phyloP scores from a whole-genome alignment of 1,140 invertebrate species.

The Polyergus mexicanus region DNA sequence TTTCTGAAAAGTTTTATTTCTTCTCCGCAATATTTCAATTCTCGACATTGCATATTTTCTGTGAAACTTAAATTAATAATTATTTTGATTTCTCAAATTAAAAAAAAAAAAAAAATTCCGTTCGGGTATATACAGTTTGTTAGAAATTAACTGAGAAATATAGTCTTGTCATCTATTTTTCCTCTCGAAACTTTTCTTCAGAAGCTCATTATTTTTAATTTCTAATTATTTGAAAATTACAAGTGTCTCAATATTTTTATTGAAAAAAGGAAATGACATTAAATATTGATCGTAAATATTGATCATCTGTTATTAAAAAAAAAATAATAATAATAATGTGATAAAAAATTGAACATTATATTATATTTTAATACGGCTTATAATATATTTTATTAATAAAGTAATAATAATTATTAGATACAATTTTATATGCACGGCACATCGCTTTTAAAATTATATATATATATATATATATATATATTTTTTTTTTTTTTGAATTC shows the following conservation, averaged over 20 bases:
- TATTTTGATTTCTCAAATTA: background rate
- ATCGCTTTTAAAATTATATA: background rate
- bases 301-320: background rate
- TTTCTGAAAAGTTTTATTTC: background rate
- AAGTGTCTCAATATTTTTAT: background rate
- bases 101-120: background rate
- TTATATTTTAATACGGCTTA: background rate
- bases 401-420: background rate
- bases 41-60: background rate
- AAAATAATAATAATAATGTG: too few species aligned
- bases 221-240: background rate
- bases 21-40: background rate
- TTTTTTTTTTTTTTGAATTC: background rate
- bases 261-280: background rate
- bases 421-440: background rate
- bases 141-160: background rate
- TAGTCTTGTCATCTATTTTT: background rate
- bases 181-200: background rate
- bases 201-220: background rate
- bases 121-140: background rate
- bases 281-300: background rate
- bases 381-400: background rate
- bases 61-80: background rate
- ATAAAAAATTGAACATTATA: conserved; percentile 3
- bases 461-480: too few species aligned